Conservation (phyloP, 2,888 invertebrate species). For the Ophion costatus region DNA sequence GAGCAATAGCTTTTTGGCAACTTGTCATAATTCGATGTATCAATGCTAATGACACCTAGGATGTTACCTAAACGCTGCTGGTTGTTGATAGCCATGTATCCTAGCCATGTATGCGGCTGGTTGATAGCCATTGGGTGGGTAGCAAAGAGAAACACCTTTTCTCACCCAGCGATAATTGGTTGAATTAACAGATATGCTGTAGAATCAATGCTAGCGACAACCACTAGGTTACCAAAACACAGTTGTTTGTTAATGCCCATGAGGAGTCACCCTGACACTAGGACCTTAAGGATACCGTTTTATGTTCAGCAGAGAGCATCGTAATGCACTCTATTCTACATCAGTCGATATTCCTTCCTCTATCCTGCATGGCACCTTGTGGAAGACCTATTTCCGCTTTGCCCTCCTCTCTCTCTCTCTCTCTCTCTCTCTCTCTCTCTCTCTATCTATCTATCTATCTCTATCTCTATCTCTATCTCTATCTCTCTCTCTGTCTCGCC, state of each 20-base stretch:
- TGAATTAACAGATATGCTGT: not conserved
- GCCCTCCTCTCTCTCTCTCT: not conserved
- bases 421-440: not conserved
- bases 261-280: not conserved
- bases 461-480: no score
- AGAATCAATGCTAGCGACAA: not conserved
- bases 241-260: not conserved
- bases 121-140: no score
- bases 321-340: not conserved
- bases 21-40: no score
- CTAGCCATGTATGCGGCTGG: no score
- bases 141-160: not conserved
- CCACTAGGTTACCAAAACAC: not conserved
- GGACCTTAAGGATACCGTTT: not conserved
- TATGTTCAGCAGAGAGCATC: not conserved
- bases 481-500: not conserved
- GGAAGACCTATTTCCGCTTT: constrained; percentile 10
- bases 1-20: no score
- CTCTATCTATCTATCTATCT: no score
- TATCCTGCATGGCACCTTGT: not conserved
- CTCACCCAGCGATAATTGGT: not conserved
- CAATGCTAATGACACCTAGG: no score
- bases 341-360: not conserved
- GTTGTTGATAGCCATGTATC: no score
- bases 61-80: no score